These are phyloP conservation scores for Tiaroga cobitis DNA, from an alignment of 2,797 vertebrate species.

Conservation along the genomic window DNA sequence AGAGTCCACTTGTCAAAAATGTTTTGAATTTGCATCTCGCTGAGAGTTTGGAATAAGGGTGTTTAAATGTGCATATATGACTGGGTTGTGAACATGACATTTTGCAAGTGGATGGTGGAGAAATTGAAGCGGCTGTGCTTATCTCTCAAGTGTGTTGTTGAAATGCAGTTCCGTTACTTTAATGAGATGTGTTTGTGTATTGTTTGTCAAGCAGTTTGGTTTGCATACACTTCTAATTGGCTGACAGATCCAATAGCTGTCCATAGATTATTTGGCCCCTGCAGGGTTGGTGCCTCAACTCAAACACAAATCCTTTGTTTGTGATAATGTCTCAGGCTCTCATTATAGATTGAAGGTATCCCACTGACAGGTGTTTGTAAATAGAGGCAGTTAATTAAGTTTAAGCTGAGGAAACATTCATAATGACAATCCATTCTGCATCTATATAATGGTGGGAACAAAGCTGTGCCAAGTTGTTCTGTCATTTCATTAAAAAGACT, in stretches of 20 bases:
- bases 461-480: constrained; percentile 20
- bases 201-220: neutral
- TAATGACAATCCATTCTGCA: constrained; percentile 10
- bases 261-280: constrained; percentile 28
- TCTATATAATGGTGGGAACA: constrained; percentile 22
- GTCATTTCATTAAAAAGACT: neutral
- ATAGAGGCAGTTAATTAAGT: constrained; percentile 20
- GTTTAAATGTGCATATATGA: constrained; percentile 33
- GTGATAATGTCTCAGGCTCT: constrained; percentile 19
- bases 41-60: neutral
- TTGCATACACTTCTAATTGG: constrained; percentile 26
- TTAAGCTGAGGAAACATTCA: constrained; percentile 27
- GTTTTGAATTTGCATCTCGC: constrained; percentile 6
- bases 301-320: constrained; percentile 36
- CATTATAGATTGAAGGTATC: constrained; percentile 14
- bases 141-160: constrained; percentile 35
- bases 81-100: neutral
- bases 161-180: neutral
- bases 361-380: constrained; percentile 28
- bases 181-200: constrained; percentile 26
- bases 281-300: constrained; percentile 2
- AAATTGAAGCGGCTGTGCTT: neutral
- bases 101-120: constrained; percentile 1
- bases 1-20: neutral
- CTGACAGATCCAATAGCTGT: constrained; percentile 1